Evolutionary conservation across 2,797 vertebrate genomes (phyloP).

Genomic region (Pagetopsis macropterus): DNA sequence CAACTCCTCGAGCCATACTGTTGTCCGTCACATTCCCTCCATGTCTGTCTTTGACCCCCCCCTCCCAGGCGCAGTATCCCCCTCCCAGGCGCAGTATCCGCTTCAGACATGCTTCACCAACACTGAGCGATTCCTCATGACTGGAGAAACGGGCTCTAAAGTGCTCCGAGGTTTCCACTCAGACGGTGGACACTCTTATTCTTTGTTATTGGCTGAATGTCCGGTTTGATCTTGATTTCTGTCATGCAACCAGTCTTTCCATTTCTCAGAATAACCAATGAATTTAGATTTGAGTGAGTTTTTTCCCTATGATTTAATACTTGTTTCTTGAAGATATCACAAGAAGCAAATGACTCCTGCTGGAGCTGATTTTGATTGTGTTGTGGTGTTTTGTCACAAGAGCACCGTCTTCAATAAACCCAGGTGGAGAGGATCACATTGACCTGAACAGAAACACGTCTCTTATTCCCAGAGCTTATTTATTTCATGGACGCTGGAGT

Average conservation of each 20-base stretch:
- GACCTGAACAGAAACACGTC: constrained; percentile 51
- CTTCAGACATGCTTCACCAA: constrained; percentile 1
- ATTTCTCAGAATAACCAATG: background rate
- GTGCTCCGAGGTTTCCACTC: constrained; percentile 18
- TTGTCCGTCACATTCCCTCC: background rate
- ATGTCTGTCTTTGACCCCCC: constrained; percentile 1
- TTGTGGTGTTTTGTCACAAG: constrained; percentile 27
- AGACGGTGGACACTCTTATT: constrained; percentile 9
- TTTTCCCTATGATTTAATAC: constrained; percentile 5
- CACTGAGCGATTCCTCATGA: background rate
- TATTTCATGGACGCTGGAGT: constrained; percentile 73
- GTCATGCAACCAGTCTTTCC: background rate
- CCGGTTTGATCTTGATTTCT: background rate
- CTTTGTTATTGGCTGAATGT: constrained; percentile 7
- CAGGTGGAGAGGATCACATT: constrained; percentile 23
- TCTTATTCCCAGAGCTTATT: constrained; percentile 70
- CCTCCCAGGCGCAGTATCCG: constrained; percentile 3
- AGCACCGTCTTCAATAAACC: constrained; percentile 7
- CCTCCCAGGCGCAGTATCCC: too few relatives aligned
- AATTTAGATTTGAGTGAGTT: constrained; percentile 3
- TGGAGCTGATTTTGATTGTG: constrained; percentile 38
- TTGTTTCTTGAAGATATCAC: constrained; percentile 20
- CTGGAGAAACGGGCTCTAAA: background rate
- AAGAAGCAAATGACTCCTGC: constrained; percentile 15
- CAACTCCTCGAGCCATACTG: background rate